phyloP scores from a whole-genome alignment of 1,140 invertebrate species.

The Drosophila busckii region DNA sequence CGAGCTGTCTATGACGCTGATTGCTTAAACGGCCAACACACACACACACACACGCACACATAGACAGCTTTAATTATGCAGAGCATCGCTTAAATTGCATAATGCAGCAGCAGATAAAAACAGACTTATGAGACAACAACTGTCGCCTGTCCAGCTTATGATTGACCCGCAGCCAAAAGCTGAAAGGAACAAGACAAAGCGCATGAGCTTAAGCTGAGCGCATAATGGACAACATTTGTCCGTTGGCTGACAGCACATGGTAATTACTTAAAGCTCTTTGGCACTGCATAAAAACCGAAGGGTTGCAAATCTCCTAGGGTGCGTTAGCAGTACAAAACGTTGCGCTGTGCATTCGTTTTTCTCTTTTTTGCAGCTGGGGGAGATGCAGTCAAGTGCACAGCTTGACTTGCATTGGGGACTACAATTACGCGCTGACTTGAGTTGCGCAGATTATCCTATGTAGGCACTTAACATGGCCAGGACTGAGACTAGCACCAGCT shows the following conservation, averaged over 20 bases:
- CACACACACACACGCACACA: too few relatives aligned
- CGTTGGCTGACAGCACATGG: constrained; percentile 35
- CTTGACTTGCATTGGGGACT: constrained; percentile 53
- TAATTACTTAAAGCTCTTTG: constrained; percentile 72
- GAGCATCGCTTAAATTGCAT: too few relatives aligned
- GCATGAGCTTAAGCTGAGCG: too few relatives aligned
- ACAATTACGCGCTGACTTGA: constrained; percentile 65
- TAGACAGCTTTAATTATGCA: constrained; percentile 4
- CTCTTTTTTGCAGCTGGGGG: too few relatives aligned
- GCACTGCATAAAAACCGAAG: constrained; percentile 18
- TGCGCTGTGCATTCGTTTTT: too few relatives aligned
- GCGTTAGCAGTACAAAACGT: constrained; percentile 32
- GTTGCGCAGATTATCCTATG: constrained; percentile 69
- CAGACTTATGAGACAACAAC: too few relatives aligned
- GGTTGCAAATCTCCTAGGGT: constrained; percentile 44
- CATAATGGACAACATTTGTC: constrained; percentile 5
- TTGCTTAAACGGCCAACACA: too few relatives aligned
- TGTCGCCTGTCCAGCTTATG: too few relatives aligned
- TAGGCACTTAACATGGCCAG: constrained; percentile 65
- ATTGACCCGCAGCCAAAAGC: too few relatives aligned
- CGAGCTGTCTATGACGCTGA: neutral
- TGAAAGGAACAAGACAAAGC: too few relatives aligned
- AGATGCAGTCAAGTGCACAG: constrained; percentile 62
- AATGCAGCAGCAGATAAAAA: too few relatives aligned
- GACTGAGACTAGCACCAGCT: constrained; percentile 5